phyloP scores from a whole-genome alignment of 2,113 vertebrate genomes.

The Prunella himalayana region DNA sequence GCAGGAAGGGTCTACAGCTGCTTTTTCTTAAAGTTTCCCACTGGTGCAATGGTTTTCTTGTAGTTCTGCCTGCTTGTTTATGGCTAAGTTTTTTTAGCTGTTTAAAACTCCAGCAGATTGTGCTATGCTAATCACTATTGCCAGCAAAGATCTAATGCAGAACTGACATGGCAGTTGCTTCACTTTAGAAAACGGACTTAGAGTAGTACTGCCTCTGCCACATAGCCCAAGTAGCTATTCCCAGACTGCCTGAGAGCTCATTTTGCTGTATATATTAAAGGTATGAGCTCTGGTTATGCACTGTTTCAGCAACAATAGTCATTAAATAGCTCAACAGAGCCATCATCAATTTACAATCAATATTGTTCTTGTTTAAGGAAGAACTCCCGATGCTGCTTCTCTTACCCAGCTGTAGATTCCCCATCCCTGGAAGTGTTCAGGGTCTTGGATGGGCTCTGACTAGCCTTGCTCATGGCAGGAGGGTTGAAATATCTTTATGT shows the following conservation, averaged over 20 bases:
- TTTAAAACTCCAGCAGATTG: not conserved
- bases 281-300: not conserved
- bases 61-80: not conserved
- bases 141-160: not conserved
- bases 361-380: not conserved
- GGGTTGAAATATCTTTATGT: not conserved
- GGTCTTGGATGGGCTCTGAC: not conserved
- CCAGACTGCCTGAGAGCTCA: not conserved
- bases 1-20: not conserved
- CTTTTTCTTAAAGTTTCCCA: not conserved
- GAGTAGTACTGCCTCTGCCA: not conserved
- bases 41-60: not conserved
- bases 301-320: not conserved
- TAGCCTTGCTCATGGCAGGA: not conserved
- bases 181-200: not conserved
- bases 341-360: not conserved
- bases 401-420: not conserved
- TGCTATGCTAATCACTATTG: not conserved
- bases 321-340: not conserved
- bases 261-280: not conserved
- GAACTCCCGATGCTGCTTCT: not conserved
- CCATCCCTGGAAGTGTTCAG: not conserved
- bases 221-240: not conserved
- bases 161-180: not conserved
- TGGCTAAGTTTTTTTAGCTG: not conserved